These are phyloP conservation scores for Lasioglossum vierecki DNA, from an alignment of 2,888 invertebrate species.

Conservation along the genomic window DNA sequence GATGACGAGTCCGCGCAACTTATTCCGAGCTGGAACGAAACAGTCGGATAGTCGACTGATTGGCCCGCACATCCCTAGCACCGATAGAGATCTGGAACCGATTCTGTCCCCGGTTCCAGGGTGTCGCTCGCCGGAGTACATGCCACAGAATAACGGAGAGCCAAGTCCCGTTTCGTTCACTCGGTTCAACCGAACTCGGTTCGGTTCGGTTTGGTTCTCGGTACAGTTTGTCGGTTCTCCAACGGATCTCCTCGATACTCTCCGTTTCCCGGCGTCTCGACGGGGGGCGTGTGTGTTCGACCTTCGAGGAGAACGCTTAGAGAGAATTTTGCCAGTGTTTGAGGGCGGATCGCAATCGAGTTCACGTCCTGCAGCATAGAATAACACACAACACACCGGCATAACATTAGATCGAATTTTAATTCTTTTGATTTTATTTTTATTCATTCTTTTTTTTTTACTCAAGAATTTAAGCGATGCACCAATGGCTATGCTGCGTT, in stretches of 20 bases:
- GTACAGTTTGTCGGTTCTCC: conserved; percentile 12
- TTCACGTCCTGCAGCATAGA: conserved; percentile 84
- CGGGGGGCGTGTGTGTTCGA: conserved; percentile 5
- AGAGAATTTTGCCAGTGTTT: conserved; percentile 16
- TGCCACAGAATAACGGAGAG: conserved; percentile 83
- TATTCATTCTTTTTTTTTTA: not conserved
- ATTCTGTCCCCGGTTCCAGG: conserved; percentile 15
- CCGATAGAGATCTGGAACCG: not conserved
- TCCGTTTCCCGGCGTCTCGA: conserved; percentile 9
- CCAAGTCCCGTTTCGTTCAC: conserved; percentile 23
- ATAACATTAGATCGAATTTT: conserved; percentile 68
- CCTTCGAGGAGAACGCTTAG: conserved; percentile 15
- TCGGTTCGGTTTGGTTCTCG: conserved; percentile 1
- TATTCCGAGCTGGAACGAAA: not conserved
- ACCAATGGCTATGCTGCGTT: conserved; percentile 82
- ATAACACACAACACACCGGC: conserved; percentile 75
- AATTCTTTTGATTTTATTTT: not conserved
- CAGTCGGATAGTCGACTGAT: not conserved
- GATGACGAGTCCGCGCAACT: not conserved
- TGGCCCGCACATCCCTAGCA: not conserved
- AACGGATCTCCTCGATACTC: conserved; percentile 44
- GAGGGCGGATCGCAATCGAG: conserved; percentile 69
- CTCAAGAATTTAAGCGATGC: conserved; percentile 76
- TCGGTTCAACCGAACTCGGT: not conserved
- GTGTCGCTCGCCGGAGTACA: conserved; percentile 45